Base-by-base conservation (phyloP, 2,888 invertebrate species). In the Sycophila texana region DNA sequence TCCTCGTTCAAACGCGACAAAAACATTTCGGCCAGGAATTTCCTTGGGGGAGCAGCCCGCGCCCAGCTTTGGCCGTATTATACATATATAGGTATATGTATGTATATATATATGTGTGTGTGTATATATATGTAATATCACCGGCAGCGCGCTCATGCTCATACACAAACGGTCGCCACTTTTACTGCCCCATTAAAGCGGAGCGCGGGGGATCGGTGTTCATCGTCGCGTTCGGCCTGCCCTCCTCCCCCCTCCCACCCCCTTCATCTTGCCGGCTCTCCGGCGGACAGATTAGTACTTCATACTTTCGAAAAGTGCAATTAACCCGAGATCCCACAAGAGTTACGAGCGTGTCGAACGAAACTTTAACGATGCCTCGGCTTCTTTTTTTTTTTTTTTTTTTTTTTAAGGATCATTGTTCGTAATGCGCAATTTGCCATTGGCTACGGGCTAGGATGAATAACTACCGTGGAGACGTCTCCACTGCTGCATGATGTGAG, bases 281-380 rank as follows among this genome's bases (percentile, higher is more conserved):
- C 39, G 39, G 39, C 39, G 39, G 39, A 39, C 39, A 39, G 39
- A 39, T 39, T 57, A 70, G 68, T 70, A 70, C 68, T 57, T 47
- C 39, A 39, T 57, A 70, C 68, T 70, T 57, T 70, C 68, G 39
- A 70, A 70, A 70, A 70, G 68, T 70, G 68, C 57, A 70, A 70
- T 70, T 70, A 70, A 55, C 18, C 68, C 18, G 30, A 53, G 55
- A 13, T 30, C 68, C 30, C 39, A n/a, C 63, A 18, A 47, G 55
- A 55, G 57, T 70, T 57, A 70, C 68, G 68, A 57, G 39, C 20
- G 26, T 57, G 68, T 70, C 57, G 57, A 70, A 70, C 68, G 55
- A 39, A 22, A 57, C 57, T 70, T 70, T 70, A 70, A 70, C 57
- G 68, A 39, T 13, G 26, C 57, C 57, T 7, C 13, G 13, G 22